These are phyloP conservation scores for Parasteatoda lunata DNA, from an alignment of 2,888 invertebrate species.

Conservation along the genomic window DNA sequence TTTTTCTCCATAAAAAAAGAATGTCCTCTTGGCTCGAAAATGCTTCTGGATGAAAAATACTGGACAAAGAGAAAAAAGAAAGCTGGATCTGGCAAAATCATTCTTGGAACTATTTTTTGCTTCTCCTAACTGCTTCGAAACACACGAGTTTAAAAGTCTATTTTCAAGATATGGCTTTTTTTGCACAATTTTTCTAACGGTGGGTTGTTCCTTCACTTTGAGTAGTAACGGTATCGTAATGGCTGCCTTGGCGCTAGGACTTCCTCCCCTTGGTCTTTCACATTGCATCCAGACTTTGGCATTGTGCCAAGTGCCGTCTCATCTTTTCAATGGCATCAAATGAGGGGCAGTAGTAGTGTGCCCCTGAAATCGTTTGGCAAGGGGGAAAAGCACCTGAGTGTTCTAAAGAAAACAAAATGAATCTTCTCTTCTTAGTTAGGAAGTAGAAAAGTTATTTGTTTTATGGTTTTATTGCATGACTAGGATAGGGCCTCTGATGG, in stretches of 20 bases:
- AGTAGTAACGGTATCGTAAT: slow-evolving; percentile 41
- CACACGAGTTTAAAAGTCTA: slow-evolving; percentile 62
- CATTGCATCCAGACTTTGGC: slow-evolving; percentile 59
- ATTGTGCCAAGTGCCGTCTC: slow-evolving; percentile 63
- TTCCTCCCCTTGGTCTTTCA: slow-evolving; percentile 27
- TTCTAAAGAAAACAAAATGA: slow-evolving; percentile 28
- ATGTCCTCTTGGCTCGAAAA: background rate
- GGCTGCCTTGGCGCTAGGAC: slow-evolving; percentile 43
- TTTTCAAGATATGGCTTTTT: slow-evolving; percentile 51
- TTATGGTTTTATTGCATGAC: slow-evolving; percentile 40
- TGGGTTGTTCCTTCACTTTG: slow-evolving; percentile 14
- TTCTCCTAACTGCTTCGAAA: slow-evolving; percentile 16
- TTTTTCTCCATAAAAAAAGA: background rate
- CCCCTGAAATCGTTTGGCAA: slow-evolving; percentile 16
- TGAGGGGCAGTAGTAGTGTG: slow-evolving; percentile 3
- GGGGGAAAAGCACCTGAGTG: slow-evolving; percentile 21
- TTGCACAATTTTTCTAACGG: background rate
- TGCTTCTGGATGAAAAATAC: slow-evolving; percentile 29
- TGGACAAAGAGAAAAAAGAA: background rate
- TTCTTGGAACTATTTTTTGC: slow-evolving; percentile 5
- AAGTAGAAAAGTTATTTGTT: slow-evolving; percentile 60
- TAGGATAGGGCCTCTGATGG: slow-evolving; percentile 2
- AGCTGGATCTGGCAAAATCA: slow-evolving; percentile 8
- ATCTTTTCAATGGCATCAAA: slow-evolving; percentile 61
- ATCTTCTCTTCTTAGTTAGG: slow-evolving; percentile 31